Conservation (phyloP, 2,113 vertebrate species). For the Cnemophilus loriae region DNA sequence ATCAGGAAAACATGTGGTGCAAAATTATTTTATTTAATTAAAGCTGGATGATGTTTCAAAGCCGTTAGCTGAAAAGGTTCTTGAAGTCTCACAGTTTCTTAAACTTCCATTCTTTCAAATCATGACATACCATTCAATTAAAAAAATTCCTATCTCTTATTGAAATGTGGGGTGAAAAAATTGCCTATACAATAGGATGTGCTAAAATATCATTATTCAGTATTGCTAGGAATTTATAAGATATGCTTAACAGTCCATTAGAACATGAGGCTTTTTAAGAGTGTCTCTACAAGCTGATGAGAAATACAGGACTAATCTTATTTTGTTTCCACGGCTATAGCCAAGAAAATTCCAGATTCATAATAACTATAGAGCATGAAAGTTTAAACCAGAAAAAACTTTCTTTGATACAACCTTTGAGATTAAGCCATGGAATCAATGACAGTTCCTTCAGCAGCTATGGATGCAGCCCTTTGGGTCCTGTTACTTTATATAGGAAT, state of each 20-base stretch:
- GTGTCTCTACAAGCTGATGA: not conserved
- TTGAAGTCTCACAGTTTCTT: not conserved
- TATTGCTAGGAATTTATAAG: not conserved
- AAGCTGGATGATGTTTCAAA: not conserved
- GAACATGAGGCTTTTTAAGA: not conserved
- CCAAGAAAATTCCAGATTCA: not conserved
- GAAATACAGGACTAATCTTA: not conserved
- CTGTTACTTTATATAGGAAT: not conserved
- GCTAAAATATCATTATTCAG: not conserved
- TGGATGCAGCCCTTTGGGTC: not conserved
- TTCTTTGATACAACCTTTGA: not conserved
- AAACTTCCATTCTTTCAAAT: not conserved
- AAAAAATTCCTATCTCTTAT: fast-evolving
- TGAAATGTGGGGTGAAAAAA: not conserved
- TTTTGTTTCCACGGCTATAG: not conserved
- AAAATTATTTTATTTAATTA: not conserved
- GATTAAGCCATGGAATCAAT: not conserved
- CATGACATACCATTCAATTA: not conserved
- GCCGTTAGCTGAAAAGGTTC: not conserved
- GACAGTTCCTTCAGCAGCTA: not conserved
- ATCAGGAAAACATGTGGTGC: not conserved
- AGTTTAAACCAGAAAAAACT: not conserved
- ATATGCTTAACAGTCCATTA: not conserved
- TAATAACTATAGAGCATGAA: not conserved
- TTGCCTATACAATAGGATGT: not conserved